phyloP scores from a whole-genome alignment of 30 jellyfish, hydroid and myxozoan genomes.

The Rhopilema esculentum region DNA sequence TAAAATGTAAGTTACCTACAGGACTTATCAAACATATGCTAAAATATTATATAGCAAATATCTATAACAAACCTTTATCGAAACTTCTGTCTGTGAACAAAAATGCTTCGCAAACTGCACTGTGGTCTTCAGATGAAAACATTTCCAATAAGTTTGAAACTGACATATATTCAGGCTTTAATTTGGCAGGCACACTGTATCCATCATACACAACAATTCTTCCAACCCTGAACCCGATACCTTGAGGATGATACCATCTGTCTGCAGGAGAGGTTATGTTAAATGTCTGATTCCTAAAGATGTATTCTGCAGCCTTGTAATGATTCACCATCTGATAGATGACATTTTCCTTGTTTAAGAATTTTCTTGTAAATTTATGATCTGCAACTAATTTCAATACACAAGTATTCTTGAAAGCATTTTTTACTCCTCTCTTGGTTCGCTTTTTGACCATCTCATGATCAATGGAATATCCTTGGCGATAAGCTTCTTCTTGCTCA shows the following conservation, averaged over 20 bases:
- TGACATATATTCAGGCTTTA: slow-evolving; percentile 77
- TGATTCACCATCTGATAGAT: slow-evolving; percentile 92
- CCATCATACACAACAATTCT: slow-evolving; percentile 78
- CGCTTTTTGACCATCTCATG: slow-evolving; percentile 65
- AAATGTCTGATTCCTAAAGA: slow-evolving; percentile 93
- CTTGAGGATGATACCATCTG: slow-evolving; percentile 82
- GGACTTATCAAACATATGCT: too few relatives aligned
- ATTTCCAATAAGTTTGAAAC: slow-evolving; percentile 69
- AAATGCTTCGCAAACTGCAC: slow-evolving; percentile 88
- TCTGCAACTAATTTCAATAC: slow-evolving; percentile 91
- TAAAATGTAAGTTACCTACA: too few relatives aligned
- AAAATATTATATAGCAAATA: neutral
- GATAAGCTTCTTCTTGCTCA: slow-evolving; percentile 61
- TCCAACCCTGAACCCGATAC: slow-evolving; percentile 90
- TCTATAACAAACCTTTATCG: slow-evolving; percentile 67
- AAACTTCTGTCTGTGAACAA: slow-evolving; percentile 93
- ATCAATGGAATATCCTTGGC: slow-evolving; percentile 59
- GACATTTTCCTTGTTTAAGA: slow-evolving; percentile 84
- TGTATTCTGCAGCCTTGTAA: slow-evolving; percentile 94
- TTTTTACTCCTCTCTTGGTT: slow-evolving; percentile 83
- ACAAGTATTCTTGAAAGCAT: slow-evolving; percentile 82
- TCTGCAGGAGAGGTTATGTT: slow-evolving; percentile 84
- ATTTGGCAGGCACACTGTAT: slow-evolving; percentile 77
- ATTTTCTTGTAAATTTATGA: slow-evolving; percentile 81
- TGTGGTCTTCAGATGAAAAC: slow-evolving; percentile 87